Evolutionary conservation across 1,140 invertebrate species (phyloP), one percentile per base, ranked within the genome.

Genomic region (Brachionus rubens): DNA sequence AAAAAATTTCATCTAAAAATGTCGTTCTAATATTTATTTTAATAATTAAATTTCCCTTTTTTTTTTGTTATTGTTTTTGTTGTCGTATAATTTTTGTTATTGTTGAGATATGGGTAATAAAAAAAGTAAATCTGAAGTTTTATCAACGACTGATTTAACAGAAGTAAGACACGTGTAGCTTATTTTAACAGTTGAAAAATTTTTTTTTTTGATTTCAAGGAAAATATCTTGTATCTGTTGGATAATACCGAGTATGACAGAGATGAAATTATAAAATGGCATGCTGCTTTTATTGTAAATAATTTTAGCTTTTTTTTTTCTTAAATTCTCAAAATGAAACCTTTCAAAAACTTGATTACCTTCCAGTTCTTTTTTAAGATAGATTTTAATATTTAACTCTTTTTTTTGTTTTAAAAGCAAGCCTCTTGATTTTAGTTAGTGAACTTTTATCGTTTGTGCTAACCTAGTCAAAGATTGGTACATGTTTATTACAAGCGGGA

Each of bases 181-280:
- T 54, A 41, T 19, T n/a, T 36, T 24, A 28, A 41, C n/a, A n/a
- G n/a, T n/a, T 43, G 5, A 65, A 26, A 10, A 12, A 43, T 65
- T 65, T 65, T 21, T 19, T 43, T n/a, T 12, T n/a, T 12, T 46
- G 14, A 46, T 7, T 46, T 14, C 5, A 54, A 72, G 68, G 46
- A 72, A 26, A 30, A 72, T 2, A 72, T 72, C 2, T 21, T 3
- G 24, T 26, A 21, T 54, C 40, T 48, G 14, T 10, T 72, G 14
- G 43, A 48, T 21, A 72, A 50, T 24, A 72, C 68, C 1, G 68
- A 33, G 12, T 54, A 40, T 54, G 26, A 72, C n/a, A 48, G 68
- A 50, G 68, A 72, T 40, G 68, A 72, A 54, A 48, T 72, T 24
- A 10, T 72, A 48, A 48, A 72, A 50, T 72, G 68, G 68, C 50